Evolutionary conservation across 2,888 invertebrate species (phyloP), one percentile per base, ranked within the genome.

Genomic region (Nebria brevicollis): DNA sequence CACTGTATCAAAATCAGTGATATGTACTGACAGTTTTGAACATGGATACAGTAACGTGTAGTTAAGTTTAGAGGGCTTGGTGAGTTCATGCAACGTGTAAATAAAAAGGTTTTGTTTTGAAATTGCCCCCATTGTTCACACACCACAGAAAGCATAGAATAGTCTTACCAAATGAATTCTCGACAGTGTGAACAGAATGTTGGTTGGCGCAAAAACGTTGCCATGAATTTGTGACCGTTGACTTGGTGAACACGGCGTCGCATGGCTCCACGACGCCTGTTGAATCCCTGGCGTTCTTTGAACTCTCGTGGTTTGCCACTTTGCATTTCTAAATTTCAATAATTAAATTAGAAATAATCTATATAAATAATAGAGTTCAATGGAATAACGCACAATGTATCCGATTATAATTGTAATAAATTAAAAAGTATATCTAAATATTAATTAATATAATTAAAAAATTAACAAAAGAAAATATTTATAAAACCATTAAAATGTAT

Each of bases 161-260:
- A 25, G 76, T 90, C 93, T 91, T 89, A 97, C 99, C 99, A 99
- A 89, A 99, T 99, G 90, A 99, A 99, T 91, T 98, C 98, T 86
- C 96, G 94, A 91, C 99, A 99, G 91, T 98, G 98, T 88, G 98
- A 98, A 93, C 99, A 99, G 92, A 99, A 99, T 86, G 99, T 99
- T 85, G 99, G 99, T 90, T 99, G 99, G 77, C 98, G 94, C 87
- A 99, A 93, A 91, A 98, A 98, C 84, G 99, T 98, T 84, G 99
- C 99, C 99, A 99, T 99, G 91, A 99, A 99, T 92, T 99, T 99
- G 93, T 99, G 99, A 74, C 98, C 99, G 90, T 96, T 98, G 86
- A 94, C 95, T 92, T 99, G 98, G 91, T 99, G 99, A 86, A 99
- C 98, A 86, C 98, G 94, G 83, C 99, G 93, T 83, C 99, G 94